These are phyloP conservation scores for Gadopsis marmoratus DNA, from an alignment of 2,797 vertebrate species.

Conservation along the genomic window DNA sequence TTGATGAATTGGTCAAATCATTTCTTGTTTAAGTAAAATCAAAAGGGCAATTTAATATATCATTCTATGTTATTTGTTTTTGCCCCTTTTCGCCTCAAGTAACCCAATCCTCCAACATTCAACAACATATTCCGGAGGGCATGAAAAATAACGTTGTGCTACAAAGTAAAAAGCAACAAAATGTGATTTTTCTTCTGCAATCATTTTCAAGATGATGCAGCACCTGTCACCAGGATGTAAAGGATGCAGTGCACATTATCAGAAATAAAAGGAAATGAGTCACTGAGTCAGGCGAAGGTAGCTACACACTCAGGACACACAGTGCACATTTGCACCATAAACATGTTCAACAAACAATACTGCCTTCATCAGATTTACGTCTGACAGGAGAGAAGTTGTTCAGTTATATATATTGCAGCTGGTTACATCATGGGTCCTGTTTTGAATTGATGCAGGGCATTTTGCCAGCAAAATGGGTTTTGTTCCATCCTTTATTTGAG, in stretches of 20 bases:
- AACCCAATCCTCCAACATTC: not conserved
- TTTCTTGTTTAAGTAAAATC: slow-evolving; percentile 14
- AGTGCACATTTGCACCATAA: slow-evolving; percentile 17
- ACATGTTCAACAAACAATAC: slow-evolving; percentile 14
- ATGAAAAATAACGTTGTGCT: not conserved
- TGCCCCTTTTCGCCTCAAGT: not conserved
- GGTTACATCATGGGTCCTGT: not conserved
- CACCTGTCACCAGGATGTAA: slow-evolving; percentile 10
- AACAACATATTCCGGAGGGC: no score
- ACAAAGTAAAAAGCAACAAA: slow-evolving; percentile 16
- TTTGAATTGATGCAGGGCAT: not conserved
- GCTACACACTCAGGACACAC: not conserved
- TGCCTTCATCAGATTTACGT: slow-evolving; percentile 4
- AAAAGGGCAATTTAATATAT: not conserved
- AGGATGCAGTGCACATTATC: slow-evolving; percentile 4
- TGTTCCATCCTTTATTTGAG: no score
- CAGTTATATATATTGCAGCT: not conserved
- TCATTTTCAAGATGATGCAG: slow-evolving; percentile 7
- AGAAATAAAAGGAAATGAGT: slow-evolving; percentile 15
- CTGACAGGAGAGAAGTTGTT: not conserved
- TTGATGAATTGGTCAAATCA: slow-evolving; percentile 25
- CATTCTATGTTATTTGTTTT: not conserved
- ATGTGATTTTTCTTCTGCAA: slow-evolving; percentile 18
- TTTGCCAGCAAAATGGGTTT: no score
- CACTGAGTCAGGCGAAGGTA: not conserved